Evolutionary conservation across 1,140 invertebrate genomes (phyloP).

Genomic region (Eulimnadia texana): DNA sequence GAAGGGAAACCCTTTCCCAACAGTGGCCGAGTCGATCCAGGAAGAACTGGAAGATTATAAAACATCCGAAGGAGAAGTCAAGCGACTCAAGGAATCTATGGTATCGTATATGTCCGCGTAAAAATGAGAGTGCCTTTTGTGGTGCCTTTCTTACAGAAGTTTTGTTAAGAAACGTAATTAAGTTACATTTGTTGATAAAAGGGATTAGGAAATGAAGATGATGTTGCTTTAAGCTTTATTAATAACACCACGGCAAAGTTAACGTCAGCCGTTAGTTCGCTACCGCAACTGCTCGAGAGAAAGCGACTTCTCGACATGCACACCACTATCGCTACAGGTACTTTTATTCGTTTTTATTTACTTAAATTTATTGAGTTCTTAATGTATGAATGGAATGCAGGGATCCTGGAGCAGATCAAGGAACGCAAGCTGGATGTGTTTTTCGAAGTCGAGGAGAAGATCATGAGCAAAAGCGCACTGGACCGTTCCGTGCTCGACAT

Average conservation of each 20-base stretch:
- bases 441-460: slow-evolving; percentile 95
- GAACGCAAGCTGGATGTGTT: slow-evolving; percentile 81
- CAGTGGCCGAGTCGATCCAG: slow-evolving; percentile 94
- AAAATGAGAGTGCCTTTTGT: not conserved
- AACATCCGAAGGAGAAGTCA: slow-evolving; percentile 91
- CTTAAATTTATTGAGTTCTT: slow-evolving; percentile 12
- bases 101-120: slow-evolving; percentile 24
- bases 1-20: slow-evolving; percentile 92
- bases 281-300: slow-evolving; percentile 92
- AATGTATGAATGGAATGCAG: slow-evolving; percentile 25
- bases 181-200: slow-evolving; percentile 18
- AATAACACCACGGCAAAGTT: slow-evolving; percentile 30
- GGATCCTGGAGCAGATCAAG: slow-evolving; percentile 82
- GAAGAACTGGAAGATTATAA: slow-evolving; percentile 90
- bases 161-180: too few relatives aligned
- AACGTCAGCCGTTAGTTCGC: slow-evolving; percentile 83
- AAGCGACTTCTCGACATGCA: slow-evolving; percentile 97
- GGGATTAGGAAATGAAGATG: slow-evolving; percentile 60
- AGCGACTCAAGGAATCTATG: slow-evolving; percentile 84
- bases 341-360: not conserved
- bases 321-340: slow-evolving; percentile 87
- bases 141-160: too few relatives aligned
- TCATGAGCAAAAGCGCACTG: slow-evolving; percentile 64
- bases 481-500: slow-evolving; percentile 64
- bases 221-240: slow-evolving; percentile 36